Base-by-base conservation (phyloP, 1,140 invertebrate genomes). In the Plectrocnemia conspersa region DNA sequence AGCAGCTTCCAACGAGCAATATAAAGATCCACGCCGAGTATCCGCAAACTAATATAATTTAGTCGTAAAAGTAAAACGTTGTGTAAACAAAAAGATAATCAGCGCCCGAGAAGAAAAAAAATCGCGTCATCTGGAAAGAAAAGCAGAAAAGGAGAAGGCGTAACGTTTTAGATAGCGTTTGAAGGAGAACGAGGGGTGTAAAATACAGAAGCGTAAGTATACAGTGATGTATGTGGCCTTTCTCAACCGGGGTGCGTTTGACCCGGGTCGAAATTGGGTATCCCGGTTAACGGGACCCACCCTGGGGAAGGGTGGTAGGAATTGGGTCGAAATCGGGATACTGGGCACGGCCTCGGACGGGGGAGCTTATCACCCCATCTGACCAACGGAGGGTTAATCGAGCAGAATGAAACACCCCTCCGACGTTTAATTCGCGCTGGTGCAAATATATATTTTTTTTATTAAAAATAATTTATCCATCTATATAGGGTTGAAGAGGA, bases 311-410 rank as follows among this genome's bases (percentile, higher is more conserved):
- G 35, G 7, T 7, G 35, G 10, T 5, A 7, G 7, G 35, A 50
- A 50, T 35, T 50, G 21, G 47, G 47, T 50, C 47, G 33, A 33
- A 33, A 5, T 7, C 35, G n/a, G n/a, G n/a, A n/a, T 38, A 5
- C 10, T 15, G 33, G 47, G 22, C 7, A 10, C 13, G 41, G 2
- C n/a, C 21, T 18, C 6, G 5, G 45, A 19, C 18, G 47, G 47
- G 47, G 25, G 22, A 11, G 47, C 33, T 50, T 35, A 38, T 48
- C 46, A 35, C 33, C 33, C 33, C 36, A 38, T 50, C 33, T 38
- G 33, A 38, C 47, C 33, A 24, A 47, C 23, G 9, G 36, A 6
- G 47, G 32, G n/a, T n/a, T n/a, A n/a, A n/a, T n/a, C n/a, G n/a
- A n/a, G n/a, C n/a, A n/a, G n/a, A n/a, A n/a, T n/a, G n/a, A n/a